phyloP scores from a whole-genome alignment of 2,797 vertebrate species.

The Brotula barbata region DNA sequence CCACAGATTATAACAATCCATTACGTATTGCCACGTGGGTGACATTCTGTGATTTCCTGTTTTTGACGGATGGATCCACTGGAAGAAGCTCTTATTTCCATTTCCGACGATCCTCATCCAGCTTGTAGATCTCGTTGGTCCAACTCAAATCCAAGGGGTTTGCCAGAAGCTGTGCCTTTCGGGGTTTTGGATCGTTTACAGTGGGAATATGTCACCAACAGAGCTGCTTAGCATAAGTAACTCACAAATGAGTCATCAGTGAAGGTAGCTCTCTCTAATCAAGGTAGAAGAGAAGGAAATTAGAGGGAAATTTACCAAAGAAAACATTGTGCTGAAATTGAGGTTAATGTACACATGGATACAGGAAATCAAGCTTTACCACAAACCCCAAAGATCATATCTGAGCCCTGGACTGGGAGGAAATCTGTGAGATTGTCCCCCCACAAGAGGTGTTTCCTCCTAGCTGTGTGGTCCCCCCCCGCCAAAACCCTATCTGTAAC shows the following conservation, averaged over 20 bases:
- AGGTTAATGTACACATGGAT: slow-evolving; percentile 8
- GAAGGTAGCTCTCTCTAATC: background rate
- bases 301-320: slow-evolving; percentile 7
- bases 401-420: background rate
- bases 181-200: no score
- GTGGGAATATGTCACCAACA: no score
- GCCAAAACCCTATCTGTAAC: slow-evolving; percentile 26
- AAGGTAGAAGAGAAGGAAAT: background rate
- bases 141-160: no score
- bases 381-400: slow-evolving; percentile 42
- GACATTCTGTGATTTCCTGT: no score
- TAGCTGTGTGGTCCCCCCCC: slow-evolving; percentile 54
- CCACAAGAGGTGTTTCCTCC: slow-evolving; percentile 27
- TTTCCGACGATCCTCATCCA: no score
- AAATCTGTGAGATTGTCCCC: slow-evolving; percentile 16
- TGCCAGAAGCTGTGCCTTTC: no score
- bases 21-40: no score
- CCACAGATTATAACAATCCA: no score
- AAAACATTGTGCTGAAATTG: slow-evolving; percentile 6
- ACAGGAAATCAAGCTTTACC: slow-evolving; percentile 1
- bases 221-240: no score
- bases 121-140: no score
- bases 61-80: no score
- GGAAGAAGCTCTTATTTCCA: no score
- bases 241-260: background rate